Evolutionary conservation across 1,140 invertebrate genomes (phyloP).

Genomic region (Drosophila santomea): DNA sequence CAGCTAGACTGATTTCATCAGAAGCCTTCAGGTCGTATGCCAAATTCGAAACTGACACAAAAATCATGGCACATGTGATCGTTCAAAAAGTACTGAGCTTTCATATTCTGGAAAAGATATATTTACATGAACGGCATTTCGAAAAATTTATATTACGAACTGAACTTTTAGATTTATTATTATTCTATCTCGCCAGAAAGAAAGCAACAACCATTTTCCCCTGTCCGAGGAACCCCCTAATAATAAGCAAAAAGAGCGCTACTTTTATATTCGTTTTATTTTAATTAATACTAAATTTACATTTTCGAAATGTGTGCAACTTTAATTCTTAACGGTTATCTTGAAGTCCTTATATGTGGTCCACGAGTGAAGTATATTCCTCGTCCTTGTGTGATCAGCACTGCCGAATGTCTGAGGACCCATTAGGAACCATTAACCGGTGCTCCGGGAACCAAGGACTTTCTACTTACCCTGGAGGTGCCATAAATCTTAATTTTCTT

Average conservation of each 20-base stretch:
- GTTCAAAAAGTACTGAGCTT: too few relatives aligned
- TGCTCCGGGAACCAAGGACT: background rate
- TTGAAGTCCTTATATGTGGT: conserved; percentile 25
- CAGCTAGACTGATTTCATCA: conserved; percentile 4
- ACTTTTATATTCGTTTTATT: background rate
- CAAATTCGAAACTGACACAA: background rate
- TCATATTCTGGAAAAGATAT: too few relatives aligned
- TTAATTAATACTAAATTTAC: conserved; percentile 1
- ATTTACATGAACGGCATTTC: too few relatives aligned
- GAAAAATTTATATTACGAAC: too few relatives aligned
- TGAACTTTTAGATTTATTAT: too few relatives aligned
- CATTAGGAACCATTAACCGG: too few relatives aligned
- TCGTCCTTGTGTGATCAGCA: conserved; percentile 53
- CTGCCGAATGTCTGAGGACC: conserved; percentile 47
- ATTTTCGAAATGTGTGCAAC: background rate
- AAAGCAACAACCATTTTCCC: too few relatives aligned
- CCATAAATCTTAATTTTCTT: conserved; percentile 44
- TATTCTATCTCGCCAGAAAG: background rate
- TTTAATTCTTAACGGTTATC: conserved; percentile 20
- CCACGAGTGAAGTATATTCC: conserved; percentile 30
- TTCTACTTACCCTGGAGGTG: conserved; percentile 40
- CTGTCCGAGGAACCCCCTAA: too few relatives aligned
- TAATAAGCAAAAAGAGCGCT: too few relatives aligned
- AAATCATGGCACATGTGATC: conserved; percentile 3
- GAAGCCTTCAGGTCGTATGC: background rate